Evolutionary conservation across 2,888 invertebrate species (phyloP).

Genomic region (Calliscelio sp.): DNA sequence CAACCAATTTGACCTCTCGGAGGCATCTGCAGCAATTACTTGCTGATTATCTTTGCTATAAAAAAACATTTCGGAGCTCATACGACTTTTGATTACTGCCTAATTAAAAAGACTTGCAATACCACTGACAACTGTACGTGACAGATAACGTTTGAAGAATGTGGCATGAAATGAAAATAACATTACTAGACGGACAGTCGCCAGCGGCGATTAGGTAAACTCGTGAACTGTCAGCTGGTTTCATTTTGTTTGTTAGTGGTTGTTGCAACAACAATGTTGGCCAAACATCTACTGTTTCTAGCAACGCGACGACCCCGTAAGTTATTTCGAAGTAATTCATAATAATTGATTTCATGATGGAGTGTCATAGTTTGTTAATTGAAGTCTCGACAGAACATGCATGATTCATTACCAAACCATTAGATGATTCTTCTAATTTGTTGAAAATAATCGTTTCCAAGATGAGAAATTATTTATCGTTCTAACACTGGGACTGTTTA

Average conservation of each 20-base stretch:
- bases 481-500: constrained; percentile 10
- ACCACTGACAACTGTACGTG: constrained; percentile 46
- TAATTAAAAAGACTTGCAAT: constrained; percentile 59
- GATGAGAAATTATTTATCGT: no score
- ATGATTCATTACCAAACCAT: no score
- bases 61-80: constrained; percentile 1
- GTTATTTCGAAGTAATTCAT: constrained; percentile 74
- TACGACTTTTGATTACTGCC: constrained; percentile 37
- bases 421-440: no score
- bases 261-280: constrained; percentile 80
- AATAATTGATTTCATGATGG: no score
- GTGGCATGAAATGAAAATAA: constrained; percentile 74
- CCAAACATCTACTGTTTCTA: constrained; percentile 84
- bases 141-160: constrained; percentile 61
- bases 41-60: constrained; percentile 21
- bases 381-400: no score
- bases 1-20: constrained; percentile 22
- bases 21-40: constrained; percentile 21
- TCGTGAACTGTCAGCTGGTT: constrained; percentile 62
- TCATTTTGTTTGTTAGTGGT: constrained; percentile 8
- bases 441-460: no score
- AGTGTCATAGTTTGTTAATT: no score
- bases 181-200: constrained; percentile 83
- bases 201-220: constrained; percentile 75
- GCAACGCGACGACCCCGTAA: constrained; percentile 84